A percentile compares a stretch with the other conserved stretches of the same genome.
These are phyloP conservation scores for Eupithecia dodoneata DNA, from an alignment of 2,888 invertebrate species.

Conservation along the genomic window DNA sequence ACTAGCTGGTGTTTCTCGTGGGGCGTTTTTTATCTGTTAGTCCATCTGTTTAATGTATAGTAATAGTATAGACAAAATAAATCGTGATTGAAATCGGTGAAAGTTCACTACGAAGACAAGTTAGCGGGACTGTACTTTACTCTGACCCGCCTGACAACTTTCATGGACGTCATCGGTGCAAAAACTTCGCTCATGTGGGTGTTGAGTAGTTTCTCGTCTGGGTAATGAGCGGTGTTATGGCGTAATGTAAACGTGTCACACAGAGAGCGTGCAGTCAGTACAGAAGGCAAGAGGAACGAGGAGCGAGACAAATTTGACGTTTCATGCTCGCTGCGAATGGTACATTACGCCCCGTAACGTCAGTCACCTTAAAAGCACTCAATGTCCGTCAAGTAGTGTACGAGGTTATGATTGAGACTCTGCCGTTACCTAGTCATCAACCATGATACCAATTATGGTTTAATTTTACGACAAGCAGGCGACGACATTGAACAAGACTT, in stretches of 20 bases:
- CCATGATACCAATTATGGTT: not conserved
- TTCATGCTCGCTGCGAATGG: too few species aligned
- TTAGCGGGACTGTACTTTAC: conserved; percentile 34
- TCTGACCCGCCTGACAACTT: conserved; percentile 45
- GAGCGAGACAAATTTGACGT: too few species aligned
- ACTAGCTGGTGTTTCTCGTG: not conserved
- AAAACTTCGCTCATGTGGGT: conserved; percentile 15
- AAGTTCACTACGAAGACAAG: conserved; percentile 38
- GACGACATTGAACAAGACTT: not conserved
- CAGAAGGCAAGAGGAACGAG: too few species aligned
- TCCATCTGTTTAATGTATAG: not conserved
- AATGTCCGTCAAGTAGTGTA: not conserved
- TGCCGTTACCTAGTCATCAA: not conserved
- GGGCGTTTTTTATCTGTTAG: not conserved
- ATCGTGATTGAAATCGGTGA: conserved; percentile 37
- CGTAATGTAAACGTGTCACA: too few species aligned
- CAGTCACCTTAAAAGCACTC: not conserved
- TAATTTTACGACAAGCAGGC: not conserved
- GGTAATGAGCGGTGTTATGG: too few species aligned
- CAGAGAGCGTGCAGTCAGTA: too few species aligned
- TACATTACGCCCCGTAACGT: too few species aligned
- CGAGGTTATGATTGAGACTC: not conserved
- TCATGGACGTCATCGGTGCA: conserved; percentile 37
- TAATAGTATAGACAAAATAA: not conserved
- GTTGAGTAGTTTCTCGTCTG: not conserved